Evolutionary conservation across 2,797 vertebrate species (phyloP).

Genomic region (Cirrhinus molitorella): DNA sequence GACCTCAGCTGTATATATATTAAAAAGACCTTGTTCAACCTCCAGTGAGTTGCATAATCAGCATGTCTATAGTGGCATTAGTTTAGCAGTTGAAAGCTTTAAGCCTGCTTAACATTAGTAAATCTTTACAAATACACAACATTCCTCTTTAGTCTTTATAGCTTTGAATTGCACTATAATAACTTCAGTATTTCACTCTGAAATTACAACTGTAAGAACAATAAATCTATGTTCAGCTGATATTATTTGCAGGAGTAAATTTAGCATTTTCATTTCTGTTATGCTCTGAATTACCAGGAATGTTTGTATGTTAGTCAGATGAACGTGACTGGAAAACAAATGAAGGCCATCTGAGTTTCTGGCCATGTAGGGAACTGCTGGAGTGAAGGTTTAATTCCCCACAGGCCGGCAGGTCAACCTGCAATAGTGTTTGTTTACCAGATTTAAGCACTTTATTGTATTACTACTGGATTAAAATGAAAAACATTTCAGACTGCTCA

Average conservation of each 20-base stretch:
- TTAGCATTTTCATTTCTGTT: neutral
- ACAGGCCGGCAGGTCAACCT: slow-evolving; percentile 20
- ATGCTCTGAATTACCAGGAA: neutral
- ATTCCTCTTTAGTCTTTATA: slow-evolving; percentile 14
- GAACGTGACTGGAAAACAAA: slow-evolving; percentile 22
- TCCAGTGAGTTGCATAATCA: slow-evolving; percentile 20
- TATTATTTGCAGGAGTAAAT: neutral
- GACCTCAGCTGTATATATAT: no score
- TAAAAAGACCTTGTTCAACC: slow-evolving; percentile 22
- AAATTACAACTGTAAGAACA: neutral
- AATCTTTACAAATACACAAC: slow-evolving; percentile 44
- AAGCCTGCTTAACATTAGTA: slow-evolving; percentile 40
- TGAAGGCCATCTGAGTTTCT: slow-evolving; percentile 30
- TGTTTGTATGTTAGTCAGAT: neutral
- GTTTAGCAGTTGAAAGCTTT: slow-evolving; percentile 35
- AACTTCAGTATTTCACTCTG: neutral
- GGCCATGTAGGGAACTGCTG: slow-evolving; percentile 3
- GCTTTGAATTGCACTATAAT: slow-evolving; percentile 27
- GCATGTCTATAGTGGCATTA: slow-evolving; percentile 43
- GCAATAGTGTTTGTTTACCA: slow-evolving; percentile 50
- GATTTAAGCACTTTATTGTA: slow-evolving; percentile 47
- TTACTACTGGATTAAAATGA: slow-evolving; percentile 41
- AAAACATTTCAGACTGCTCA: slow-evolving; percentile 18
- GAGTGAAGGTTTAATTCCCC: slow-evolving; percentile 15
- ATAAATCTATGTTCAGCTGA: neutral